phyloP scores from a whole-genome alignment of 2,888 invertebrate species.

The Malthinus seriepunctatus region DNA sequence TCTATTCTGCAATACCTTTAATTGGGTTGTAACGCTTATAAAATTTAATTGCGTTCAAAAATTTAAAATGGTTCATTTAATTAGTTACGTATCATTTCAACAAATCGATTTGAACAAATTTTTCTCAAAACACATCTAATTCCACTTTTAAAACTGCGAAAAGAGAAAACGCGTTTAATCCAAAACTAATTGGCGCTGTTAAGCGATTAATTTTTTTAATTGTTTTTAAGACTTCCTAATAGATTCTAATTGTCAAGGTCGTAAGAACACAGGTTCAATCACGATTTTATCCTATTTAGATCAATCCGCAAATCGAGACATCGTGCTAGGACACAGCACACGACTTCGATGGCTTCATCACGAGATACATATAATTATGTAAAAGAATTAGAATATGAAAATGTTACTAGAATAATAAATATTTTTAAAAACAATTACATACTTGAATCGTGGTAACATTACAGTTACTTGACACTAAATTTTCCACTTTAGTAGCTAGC shows the following conservation, averaged over 20 bases:
- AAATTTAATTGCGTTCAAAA: no score
- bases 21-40: no score
- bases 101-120: not conserved
- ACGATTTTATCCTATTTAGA: conserved; percentile 49
- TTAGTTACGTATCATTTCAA: not conserved
- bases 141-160: no score
- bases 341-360: conserved; percentile 46
- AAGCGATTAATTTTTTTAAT: no score
- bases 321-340: conserved; percentile 44
- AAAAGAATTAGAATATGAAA: conserved; percentile 30
- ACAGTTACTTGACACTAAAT: no score
- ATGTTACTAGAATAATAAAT: conserved; percentile 20
- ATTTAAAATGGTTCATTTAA: no score
- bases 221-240: conserved; percentile 11
- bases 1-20: no score
- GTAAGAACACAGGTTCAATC: conserved; percentile 45
- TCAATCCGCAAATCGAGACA: conserved; percentile 45
- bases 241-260: conserved; percentile 44
- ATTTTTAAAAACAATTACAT: no score
- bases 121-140: not conserved
- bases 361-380: conserved; percentile 41
- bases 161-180: no score
- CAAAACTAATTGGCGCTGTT: no score
- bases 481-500: no score
- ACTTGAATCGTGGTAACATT: no score